Percentiles rank a stretch among this genome's conserved stretches.
Evolutionary conservation across 2,888 invertebrate species (phyloP).

Genomic region (Polia nebulosa): DNA sequence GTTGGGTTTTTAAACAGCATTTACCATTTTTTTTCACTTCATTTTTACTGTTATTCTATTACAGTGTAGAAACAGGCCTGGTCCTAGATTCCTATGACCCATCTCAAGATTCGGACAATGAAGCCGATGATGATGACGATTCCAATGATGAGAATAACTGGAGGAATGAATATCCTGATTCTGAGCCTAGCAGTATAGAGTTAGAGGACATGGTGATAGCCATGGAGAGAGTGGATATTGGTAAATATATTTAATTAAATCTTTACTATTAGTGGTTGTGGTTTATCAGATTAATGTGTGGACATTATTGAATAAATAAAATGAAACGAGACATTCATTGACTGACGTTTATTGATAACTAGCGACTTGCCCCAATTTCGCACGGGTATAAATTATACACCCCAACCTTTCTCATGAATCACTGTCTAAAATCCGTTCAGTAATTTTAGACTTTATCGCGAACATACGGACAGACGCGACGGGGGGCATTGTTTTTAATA

Average conservation of each 20-base stretch:
- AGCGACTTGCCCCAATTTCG: no score
- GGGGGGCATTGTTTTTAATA: no score
- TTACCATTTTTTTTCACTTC: background rate
- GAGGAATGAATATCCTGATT: conserved; percentile 95
- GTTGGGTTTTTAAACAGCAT: no score
- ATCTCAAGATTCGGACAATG: conserved; percentile 73
- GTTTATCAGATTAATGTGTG: no score
- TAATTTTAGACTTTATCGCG: no score
- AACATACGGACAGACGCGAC: no score
- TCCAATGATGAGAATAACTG: conserved; percentile 95
- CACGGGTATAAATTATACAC: no score
- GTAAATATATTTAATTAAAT: conserved; percentile 63
- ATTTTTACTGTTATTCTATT: conserved; percentile 11
- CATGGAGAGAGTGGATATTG: conserved; percentile 86
- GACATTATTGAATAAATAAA: no score
- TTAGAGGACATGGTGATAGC: conserved; percentile 92
- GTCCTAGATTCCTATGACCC: conserved; percentile 80
- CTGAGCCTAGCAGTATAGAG: conserved; percentile 91
- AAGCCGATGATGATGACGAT: conserved; percentile 91
- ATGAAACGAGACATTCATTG: no score
- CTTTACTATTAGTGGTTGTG: background rate
- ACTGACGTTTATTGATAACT: no score
- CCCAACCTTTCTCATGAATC: no score
- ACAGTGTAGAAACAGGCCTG: conserved; percentile 79
- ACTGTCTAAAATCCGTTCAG: no score